Conservation (phyloP, 1,140 invertebrate species). For the Drosophila teissieri region DNA sequence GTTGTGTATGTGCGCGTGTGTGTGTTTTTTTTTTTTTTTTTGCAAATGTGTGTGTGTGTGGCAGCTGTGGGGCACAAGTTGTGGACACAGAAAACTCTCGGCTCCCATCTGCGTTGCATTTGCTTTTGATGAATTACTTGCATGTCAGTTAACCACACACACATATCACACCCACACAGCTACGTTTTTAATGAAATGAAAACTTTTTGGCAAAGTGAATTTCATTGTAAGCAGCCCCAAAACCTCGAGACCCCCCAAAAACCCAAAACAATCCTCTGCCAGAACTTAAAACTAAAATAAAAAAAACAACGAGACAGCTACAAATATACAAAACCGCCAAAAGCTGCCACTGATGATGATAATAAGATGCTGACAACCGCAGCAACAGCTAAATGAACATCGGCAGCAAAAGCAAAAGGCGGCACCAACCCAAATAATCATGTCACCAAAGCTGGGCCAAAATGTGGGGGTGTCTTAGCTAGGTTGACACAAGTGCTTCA, state of each 20-base stretch:
- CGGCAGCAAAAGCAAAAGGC: constrained; percentile 16
- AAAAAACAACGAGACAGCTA: constrained; percentile 12
- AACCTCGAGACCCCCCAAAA: constrained; percentile 6
- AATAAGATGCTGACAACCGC: constrained; percentile 81
- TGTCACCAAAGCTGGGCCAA: constrained; percentile 16
- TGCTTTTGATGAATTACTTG: constrained; percentile 74
- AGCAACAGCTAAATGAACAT: constrained; percentile 68
- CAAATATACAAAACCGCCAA: constrained; percentile 74
- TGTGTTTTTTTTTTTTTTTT: constrained; percentile 11
- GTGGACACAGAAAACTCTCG: constrained; percentile 41
- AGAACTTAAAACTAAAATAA: constrained; percentile 65
- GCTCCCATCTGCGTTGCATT: constrained; percentile 63
- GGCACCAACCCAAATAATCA: constrained; percentile 24
- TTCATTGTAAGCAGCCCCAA: constrained; percentile 70
- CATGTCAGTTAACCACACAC: constrained; percentile 52
- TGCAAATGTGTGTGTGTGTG: constrained; percentile 2
- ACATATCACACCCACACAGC: constrained; percentile 36
- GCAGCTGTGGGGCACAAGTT: constrained; percentile 45
- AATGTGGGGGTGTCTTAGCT: constrained; percentile 11
- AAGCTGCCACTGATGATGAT: constrained; percentile 83
- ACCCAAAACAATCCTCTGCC: constrained; percentile 61
- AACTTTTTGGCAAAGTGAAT: constrained; percentile 83
- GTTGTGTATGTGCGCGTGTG: constrained; percentile 28
- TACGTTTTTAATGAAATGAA: constrained; percentile 79
- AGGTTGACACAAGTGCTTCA: constrained; percentile 82